A percentile compares a stretch with the other conserved stretches of the same genome.
These are phyloP conservation scores for Chromis chromis DNA, from an alignment of 2,797 vertebrate genomes.

Conservation along the genomic window DNA sequence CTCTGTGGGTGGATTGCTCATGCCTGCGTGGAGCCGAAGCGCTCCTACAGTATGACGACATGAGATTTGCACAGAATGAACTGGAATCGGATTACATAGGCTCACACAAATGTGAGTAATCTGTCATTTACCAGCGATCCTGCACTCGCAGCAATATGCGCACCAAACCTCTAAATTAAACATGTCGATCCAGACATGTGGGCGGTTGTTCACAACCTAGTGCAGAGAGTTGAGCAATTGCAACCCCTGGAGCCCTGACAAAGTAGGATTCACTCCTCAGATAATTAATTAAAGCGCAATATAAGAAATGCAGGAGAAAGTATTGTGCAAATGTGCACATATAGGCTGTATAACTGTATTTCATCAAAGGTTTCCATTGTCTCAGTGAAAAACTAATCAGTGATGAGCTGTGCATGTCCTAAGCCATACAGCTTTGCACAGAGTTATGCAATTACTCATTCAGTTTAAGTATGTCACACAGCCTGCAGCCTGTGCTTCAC, in stretches of 20 bases:
- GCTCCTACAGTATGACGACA: constrained; percentile 80
- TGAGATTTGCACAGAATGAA: constrained; percentile 84
- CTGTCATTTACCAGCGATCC: constrained; percentile 79
- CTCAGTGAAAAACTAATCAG: constrained; percentile 6
- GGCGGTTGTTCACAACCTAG: constrained; percentile 37
- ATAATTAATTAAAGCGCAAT: no score
- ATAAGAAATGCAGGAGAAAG: neutral
- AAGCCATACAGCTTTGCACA: constrained; percentile 39
- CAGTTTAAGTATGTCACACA: constrained; percentile 44
- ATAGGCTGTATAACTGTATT: neutral
- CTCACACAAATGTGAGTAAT: constrained; percentile 85
- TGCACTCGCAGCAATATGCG: constrained; percentile 58
- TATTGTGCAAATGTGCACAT: neutral
- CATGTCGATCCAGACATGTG: constrained; percentile 41
- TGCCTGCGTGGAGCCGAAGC: constrained; percentile 68
- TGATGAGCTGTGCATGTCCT: constrained; percentile 5
- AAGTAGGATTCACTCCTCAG: no score
- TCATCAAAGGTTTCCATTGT: neutral
- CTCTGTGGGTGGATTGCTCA: constrained; percentile 60
- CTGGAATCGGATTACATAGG: constrained; percentile 85
- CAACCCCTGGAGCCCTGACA: constrained; percentile 6
- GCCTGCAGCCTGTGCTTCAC: constrained; percentile 32
- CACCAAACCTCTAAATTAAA: constrained; percentile 65
- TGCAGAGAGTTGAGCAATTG: constrained; percentile 24
- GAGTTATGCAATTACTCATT: constrained; percentile 60